phyloP scores from a whole-genome alignment of 2,888 invertebrate species.

The Pardosa pseudoannulata region DNA sequence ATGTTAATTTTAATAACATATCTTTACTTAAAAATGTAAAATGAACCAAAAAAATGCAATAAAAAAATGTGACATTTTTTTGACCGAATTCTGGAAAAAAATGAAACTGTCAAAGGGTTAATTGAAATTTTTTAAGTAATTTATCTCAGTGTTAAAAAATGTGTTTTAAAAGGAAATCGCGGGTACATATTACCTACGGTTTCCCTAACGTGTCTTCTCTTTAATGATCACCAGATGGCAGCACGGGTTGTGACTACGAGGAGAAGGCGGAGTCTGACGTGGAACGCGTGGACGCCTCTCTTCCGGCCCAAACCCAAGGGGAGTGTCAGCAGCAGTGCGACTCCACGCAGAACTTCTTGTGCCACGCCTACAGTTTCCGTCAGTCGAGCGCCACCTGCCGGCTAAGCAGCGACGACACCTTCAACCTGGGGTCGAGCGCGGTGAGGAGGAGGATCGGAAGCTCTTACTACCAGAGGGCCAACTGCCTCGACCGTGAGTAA shows the following conservation, averaged over 20 bases:
- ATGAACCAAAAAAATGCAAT: too few species aligned
- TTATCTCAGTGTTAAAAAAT: too few species aligned
- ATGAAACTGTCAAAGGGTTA: too few species aligned
- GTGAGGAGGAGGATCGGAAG: constrained; percentile 74
- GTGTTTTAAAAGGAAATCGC: too few species aligned
- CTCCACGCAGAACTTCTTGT: constrained; percentile 76
- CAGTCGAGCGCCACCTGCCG: constrained; percentile 75
- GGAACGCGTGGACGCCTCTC: constrained; percentile 72
- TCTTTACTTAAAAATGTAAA: too few species aligned
- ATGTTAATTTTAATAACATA: too few species aligned
- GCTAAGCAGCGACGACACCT: constrained; percentile 75
- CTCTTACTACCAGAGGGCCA: constrained; percentile 75
- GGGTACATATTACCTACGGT: too few species aligned
- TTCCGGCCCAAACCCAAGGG: constrained; percentile 71
- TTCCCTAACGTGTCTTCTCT: too few species aligned
- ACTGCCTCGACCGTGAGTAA: constrained; percentile 76
- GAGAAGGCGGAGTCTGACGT: constrained; percentile 73
- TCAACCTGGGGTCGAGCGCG: constrained; percentile 74
- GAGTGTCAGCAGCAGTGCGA: constrained; percentile 77
- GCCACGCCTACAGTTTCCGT: constrained; percentile 76
- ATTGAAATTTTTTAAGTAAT: too few species aligned
- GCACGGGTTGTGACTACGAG: constrained; percentile 74
- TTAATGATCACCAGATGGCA: constrained; percentile 66
- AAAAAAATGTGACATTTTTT: too few species aligned
- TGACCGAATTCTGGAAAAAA: too few species aligned